phyloP scores from a whole-genome alignment of 2,888 invertebrate species.

The Xanthia icteritia region DNA sequence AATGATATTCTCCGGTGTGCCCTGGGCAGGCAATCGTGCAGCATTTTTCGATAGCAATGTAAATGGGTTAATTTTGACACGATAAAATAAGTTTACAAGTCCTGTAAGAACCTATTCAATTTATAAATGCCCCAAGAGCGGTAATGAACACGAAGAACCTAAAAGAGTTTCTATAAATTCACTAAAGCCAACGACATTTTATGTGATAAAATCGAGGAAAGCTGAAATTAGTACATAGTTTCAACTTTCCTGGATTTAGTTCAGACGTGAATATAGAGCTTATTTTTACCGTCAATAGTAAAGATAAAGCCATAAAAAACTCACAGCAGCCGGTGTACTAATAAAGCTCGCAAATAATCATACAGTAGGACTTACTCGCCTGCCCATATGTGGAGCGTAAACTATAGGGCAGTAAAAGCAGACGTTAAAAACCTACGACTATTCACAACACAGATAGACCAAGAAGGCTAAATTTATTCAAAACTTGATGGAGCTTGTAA shows the following conservation, averaged over 20 bases:
- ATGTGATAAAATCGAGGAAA: not conserved
- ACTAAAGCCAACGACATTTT: not conserved
- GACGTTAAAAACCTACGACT: conserved; percentile 27
- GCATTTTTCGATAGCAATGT: not conserved
- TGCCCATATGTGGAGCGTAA: conserved; percentile 49
- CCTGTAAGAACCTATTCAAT: not conserved
- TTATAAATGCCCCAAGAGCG: not conserved
- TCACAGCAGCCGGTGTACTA: not conserved
- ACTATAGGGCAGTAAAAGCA: conserved; percentile 38
- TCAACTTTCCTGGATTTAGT: not conserved
- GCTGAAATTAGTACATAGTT: not conserved
- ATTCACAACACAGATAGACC: not conserved
- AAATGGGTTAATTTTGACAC: not conserved
- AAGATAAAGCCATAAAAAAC: conserved; percentile 14
- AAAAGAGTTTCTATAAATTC: not conserved
- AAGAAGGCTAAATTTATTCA: conserved; percentile 12
- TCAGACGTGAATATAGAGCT: not conserved
- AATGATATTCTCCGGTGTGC: not conserved
- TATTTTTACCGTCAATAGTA: not conserved
- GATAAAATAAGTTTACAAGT: not conserved
- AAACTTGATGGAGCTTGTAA: not conserved
- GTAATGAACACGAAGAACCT: not conserved
- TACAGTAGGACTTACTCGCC: conserved; percentile 2
- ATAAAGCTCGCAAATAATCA: conserved; percentile 23
- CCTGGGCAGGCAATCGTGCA: not conserved